Conservation (phyloP, 2,113 vertebrate genomes). For the Varanus komodoensis region DNA sequence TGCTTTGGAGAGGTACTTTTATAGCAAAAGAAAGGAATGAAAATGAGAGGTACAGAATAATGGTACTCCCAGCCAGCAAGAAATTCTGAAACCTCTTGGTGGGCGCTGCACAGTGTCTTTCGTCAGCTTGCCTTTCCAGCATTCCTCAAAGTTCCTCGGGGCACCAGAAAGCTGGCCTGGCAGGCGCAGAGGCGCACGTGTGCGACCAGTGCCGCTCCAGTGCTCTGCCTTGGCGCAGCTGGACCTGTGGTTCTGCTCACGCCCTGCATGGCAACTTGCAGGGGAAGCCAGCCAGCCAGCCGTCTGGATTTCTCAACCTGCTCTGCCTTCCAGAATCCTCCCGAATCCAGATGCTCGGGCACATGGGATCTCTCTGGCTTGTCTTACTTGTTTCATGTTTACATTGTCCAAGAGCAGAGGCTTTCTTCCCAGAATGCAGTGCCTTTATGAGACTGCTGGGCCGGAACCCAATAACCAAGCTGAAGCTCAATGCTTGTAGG, state of each 20-base stretch:
- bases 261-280: too few relatives aligned
- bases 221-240: conserved; percentile 27
- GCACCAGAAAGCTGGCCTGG: neutral
- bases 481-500: too few relatives aligned
- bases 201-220: conserved; percentile 10
- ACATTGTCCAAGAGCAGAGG: too few relatives aligned
- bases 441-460: too few relatives aligned
- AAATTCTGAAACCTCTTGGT: neutral
- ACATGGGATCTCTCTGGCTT: neutral
- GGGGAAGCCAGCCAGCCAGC: too few relatives aligned
- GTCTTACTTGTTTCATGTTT: too few relatives aligned
- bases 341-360: neutral
- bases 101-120: neutral
- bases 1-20: neutral
- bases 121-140: neutral
- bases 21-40: neutral
- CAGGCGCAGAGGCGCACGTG: neutral
- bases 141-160: neutral
- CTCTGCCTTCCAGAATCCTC: neutral
- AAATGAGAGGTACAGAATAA: neutral
- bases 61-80: neutral
- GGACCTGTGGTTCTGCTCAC: too few relatives aligned
- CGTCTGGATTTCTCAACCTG: neutral
- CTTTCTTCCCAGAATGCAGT: too few relatives aligned
- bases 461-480: too few relatives aligned